Conservation (phyloP, 2,113 vertebrate genomes). For the Oryzias javanicus region DNA sequence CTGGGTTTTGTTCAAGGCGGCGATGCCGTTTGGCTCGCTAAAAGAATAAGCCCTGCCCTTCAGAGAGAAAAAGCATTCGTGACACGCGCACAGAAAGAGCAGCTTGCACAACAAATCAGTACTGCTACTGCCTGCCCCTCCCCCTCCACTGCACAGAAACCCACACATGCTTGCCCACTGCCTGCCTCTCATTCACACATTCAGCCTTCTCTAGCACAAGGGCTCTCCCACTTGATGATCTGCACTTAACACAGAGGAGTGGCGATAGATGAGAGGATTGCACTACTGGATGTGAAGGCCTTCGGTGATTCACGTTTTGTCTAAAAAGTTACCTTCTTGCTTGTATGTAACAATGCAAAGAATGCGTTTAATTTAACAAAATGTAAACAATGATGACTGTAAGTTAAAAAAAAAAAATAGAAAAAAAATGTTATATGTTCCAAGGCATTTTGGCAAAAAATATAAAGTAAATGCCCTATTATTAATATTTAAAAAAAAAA, state of each 20-base stretch:
- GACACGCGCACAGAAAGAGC: slow-evolving; percentile 25
- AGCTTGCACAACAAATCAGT: slow-evolving; percentile 68
- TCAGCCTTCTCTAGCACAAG: slow-evolving; percentile 16
- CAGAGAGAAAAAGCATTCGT: slow-evolving; percentile 42
- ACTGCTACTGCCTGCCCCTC: slow-evolving; percentile 55
- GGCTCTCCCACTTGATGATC: slow-evolving; percentile 34
- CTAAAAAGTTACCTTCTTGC: not conserved
- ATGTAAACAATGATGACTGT: not conserved
- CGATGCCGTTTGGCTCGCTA: slow-evolving; percentile 63
- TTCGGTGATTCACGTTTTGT: slow-evolving; percentile 12
- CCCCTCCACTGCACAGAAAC: slow-evolving; percentile 43
- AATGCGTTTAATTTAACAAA: not conserved
- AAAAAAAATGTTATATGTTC: too few species aligned
- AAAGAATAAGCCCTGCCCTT: slow-evolving; percentile 40
- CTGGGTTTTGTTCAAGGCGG: slow-evolving; percentile 44
- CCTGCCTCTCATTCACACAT: slow-evolving; percentile 47
- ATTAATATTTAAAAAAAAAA: too few species aligned
- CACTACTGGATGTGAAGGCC: slow-evolving; percentile 4
- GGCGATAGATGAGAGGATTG: not conserved
- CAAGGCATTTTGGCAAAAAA: too few species aligned
- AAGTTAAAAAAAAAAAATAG: not conserved
- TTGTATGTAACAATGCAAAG: not conserved
- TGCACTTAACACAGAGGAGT: slow-evolving; percentile 8
- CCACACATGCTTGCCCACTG: slow-evolving; percentile 49
- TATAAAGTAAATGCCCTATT: too few species aligned